Evolutionary conservation across 2,797 vertebrate genomes (phyloP), one percentile per base, ranked within the genome.

Genomic region (Prunella strophiata): DNA sequence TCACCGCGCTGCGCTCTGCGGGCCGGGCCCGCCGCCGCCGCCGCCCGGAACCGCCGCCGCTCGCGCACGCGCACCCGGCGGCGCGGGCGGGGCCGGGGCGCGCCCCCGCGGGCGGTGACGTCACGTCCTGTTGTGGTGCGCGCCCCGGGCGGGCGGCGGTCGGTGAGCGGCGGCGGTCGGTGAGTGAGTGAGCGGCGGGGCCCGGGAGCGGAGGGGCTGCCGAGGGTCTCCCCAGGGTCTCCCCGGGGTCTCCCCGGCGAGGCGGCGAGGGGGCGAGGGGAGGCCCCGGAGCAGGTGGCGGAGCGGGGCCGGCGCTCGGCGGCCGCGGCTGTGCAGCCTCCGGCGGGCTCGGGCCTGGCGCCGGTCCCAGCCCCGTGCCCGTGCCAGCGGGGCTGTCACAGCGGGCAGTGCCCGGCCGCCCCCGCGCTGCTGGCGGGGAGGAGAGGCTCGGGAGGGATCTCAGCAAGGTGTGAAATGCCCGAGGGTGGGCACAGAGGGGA

Each of bases 401-500:
- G 6, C 11, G 36, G 57, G 13, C 84, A 13, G 22, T 18, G 51
- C 58, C 50, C 3, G 30, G 51, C 75, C 36, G 32, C 3, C 38
- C 66, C 67, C 40, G 48, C 18, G 15, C 5, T 6, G 48, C 42
- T 7, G 48, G 22, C 52, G 4, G 2, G 1, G 71, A 2, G 42
- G 2, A 8, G 0, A 5, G 63, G 71, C 63, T 21, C 65, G 19
- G 57, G 23, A 43, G 51, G 19, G 65, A 5, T 30, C 16, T 25
- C 11, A 1, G 71, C 32, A 0, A 2, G 10, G 23, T 6, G 50
- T 4, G 70, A 12, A 7, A 3, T 7, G 34, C 34, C 21, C 8
- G 47, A 21, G 40, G 19, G 27, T 23, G 57, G 42, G 57, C 23
- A 5, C 42, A 1, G 54, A 7, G 12, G 3, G 70, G 10, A 13